These are phyloP conservation scores for Saccostrea glomerata DNA, from an alignment of 1,140 invertebrate genomes.

Conservation along the genomic window DNA sequence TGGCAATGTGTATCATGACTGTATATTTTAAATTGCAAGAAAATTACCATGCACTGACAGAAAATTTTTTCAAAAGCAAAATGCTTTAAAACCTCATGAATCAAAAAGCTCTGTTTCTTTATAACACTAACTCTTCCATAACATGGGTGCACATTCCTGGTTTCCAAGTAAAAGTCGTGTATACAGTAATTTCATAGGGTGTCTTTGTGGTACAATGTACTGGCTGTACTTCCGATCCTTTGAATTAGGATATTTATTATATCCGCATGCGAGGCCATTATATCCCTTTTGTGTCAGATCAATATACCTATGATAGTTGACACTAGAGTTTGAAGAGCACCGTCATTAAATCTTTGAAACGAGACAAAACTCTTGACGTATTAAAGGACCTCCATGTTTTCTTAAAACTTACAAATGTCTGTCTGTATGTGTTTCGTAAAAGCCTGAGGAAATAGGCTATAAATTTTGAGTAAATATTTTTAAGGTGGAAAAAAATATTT, in stretches of 20 bases:
- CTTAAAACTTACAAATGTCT: background rate
- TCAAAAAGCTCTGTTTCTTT: too few relatives aligned
- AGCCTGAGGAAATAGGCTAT: background rate
- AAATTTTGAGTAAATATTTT: constrained; percentile 10
- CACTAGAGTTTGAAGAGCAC: background rate
- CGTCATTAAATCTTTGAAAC: background rate
- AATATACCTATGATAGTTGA: constrained; percentile 13
- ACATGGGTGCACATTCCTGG: background rate
- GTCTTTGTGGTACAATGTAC: background rate
- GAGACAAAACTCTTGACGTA: background rate
- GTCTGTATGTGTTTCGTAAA: constrained; percentile 7
- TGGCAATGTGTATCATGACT: too few relatives aligned
- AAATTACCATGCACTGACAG: too few relatives aligned
- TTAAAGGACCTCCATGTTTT: background rate
- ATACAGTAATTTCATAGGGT: background rate
- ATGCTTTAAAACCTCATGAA: too few relatives aligned
- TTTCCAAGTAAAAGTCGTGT: background rate
- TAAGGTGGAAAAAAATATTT: background rate
- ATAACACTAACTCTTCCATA: too few relatives aligned
- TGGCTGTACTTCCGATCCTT: background rate
- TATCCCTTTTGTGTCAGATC: background rate
- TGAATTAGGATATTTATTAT: constrained; percentile 4
- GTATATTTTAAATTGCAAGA: too few relatives aligned
- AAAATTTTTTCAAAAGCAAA: too few relatives aligned
- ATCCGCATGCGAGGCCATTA: background rate